Percentiles rank a stretch among this genome's conserved stretches.
phyloP scores from a whole-genome alignment of 2,888 invertebrate species.

The Lissocephala sabroskyi region DNA sequence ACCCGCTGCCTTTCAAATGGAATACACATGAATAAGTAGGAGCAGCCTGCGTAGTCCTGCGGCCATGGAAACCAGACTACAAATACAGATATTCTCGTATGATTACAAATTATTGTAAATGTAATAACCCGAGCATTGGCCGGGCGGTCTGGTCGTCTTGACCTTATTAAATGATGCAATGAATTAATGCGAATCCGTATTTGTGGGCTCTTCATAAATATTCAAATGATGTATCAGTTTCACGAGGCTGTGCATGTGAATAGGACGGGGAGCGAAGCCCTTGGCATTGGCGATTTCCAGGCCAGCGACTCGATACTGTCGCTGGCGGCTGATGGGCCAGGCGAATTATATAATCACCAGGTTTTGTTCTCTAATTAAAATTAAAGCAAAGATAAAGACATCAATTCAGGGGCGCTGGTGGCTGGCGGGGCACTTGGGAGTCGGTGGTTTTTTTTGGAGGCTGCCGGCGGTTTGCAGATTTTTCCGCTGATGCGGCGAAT shows the following conservation, averaged over 20 bases:
- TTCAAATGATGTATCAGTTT: too few species aligned
- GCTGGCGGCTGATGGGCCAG: too few species aligned
- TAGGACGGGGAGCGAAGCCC: too few species aligned
- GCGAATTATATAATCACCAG: too few species aligned
- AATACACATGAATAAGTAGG: too few species aligned
- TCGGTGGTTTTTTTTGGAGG: conserved; percentile 5
- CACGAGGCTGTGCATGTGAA: too few species aligned
- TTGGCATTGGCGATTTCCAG: too few species aligned
- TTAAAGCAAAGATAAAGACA: conserved; percentile 30
- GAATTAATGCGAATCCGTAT: background rate
- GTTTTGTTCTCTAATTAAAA: conserved; percentile 33
- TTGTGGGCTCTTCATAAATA: background rate
- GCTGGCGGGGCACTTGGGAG: background rate
- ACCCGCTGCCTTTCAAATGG: too few species aligned
- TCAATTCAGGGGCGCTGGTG: conserved; percentile 27
- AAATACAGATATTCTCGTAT: too few species aligned
- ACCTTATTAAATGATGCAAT: background rate
- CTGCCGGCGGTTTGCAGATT: conserved; percentile 1
- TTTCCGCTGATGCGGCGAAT: conserved; percentile 38
- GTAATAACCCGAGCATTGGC: background rate
- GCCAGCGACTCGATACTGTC: too few species aligned
- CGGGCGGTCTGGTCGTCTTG: background rate
- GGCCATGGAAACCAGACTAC: too few species aligned
- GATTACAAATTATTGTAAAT: conserved; percentile 7
- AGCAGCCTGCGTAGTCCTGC: background rate